Conservation (phyloP, 2,797 vertebrate species). For the Prionace glauca region DNA sequence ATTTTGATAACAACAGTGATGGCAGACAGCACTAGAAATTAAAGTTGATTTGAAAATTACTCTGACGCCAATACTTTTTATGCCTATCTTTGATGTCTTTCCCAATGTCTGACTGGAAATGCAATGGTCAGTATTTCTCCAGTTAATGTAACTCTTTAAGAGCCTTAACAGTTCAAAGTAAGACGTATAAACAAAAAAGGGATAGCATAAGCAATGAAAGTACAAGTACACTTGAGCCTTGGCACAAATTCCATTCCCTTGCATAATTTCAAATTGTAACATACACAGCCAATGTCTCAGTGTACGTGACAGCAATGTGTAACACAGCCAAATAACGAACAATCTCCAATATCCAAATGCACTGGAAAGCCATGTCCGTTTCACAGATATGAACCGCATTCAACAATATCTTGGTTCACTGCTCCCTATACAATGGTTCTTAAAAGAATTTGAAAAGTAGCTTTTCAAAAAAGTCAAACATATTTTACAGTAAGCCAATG, state of each 20-base stretch:
- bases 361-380: neutral
- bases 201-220: neutral
- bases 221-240: neutral
- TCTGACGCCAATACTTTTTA: constrained; percentile 7
- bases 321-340: neutral
- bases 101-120: neutral
- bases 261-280: neutral
- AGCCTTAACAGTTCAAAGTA: neutral
- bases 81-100: constrained; percentile 9
- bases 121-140: neutral
- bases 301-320: neutral
- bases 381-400: neutral
- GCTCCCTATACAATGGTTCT: neutral
- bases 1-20: neutral
- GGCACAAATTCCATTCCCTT: constrained; percentile 6
- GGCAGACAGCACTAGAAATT: constrained; percentile 18
- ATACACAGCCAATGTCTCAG: neutral
- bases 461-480: neutral
- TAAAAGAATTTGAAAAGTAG: neutral
- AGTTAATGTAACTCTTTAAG: neutral
- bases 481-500: neutral
- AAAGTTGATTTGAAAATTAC: constrained; percentile 21
- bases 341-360: neutral
- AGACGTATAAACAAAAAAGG: neutral
- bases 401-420: neutral